Percentiles rank a stretch among this genome's conserved stretches.
phyloP scores from a whole-genome alignment of 2,888 invertebrate species.

The Graphium colonna region DNA sequence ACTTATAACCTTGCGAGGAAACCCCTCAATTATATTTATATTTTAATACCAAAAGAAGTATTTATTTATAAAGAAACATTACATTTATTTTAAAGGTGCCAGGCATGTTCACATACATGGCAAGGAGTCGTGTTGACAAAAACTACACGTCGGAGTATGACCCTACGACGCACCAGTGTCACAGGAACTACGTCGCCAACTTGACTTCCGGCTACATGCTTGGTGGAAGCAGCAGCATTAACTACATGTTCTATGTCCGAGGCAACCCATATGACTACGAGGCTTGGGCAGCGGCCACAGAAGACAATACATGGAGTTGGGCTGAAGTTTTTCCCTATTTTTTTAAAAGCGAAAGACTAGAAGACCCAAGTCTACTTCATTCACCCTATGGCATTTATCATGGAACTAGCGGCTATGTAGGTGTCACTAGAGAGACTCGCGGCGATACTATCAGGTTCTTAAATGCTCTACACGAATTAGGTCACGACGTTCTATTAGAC shows the following conservation, averaged over 20 bases:
- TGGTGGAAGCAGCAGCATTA: constrained; percentile 34
- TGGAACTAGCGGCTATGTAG: constrained; percentile 35
- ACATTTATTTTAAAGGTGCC: too few relatives aligned
- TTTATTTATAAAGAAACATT: too few relatives aligned
- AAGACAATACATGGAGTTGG: constrained; percentile 34
- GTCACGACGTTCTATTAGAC: constrained; percentile 39
- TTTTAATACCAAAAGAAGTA: too few relatives aligned
- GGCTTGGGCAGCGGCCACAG: constrained; percentile 33
- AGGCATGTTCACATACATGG: constrained; percentile 15
- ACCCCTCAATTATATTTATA: too few relatives aligned
- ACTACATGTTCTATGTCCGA: constrained; percentile 33
- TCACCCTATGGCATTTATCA: constrained; percentile 29
- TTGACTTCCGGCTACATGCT: constrained; percentile 32
- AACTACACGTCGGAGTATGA: constrained; percentile 31
- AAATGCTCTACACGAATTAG: constrained; percentile 41
- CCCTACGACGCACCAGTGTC: constrained; percentile 22
- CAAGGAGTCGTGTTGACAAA: constrained; percentile 26
- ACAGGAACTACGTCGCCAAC: constrained; percentile 23
- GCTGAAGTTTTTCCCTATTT: constrained; percentile 33
- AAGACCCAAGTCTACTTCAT: constrained; percentile 27
- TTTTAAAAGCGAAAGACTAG: constrained; percentile 34
- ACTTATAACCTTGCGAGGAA: too few relatives aligned
- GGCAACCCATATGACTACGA: constrained; percentile 34
- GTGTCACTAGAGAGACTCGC: constrained; percentile 30
- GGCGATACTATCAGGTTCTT: constrained; percentile 27